Percentiles rank a stretch among this genome's conserved stretches.
Conservation (phyloP, 2,113 vertebrate genomes). For the Laticauda laticaudata region DNA sequence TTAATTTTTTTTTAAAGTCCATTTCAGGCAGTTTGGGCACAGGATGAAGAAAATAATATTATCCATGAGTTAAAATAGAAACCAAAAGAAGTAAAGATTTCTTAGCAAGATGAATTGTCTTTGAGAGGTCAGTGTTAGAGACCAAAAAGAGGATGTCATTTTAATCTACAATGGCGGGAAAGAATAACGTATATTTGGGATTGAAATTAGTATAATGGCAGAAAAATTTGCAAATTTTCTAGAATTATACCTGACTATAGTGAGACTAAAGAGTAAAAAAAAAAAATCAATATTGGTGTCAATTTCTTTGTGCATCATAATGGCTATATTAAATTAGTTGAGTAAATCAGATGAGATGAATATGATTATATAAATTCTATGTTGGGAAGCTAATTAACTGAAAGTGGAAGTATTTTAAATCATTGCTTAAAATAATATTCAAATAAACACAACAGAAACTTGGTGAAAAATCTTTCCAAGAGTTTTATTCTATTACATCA, state of each 20-base stretch:
- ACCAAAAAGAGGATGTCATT: background rate
- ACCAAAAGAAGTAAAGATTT: background rate
- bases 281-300: background rate
- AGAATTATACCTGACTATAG: background rate
- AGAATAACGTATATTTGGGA: background rate
- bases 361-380: background rate
- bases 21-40: background rate
- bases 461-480: background rate
- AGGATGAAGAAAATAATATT: background rate
- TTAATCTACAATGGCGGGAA: background rate
- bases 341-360: background rate
- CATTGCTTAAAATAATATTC: background rate
- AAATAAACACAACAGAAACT: background rate
- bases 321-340: background rate
- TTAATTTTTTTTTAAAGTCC: background rate
- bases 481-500: background rate
- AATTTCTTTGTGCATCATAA: background rate
- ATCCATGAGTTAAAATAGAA: background rate
- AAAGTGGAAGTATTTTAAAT: background rate
- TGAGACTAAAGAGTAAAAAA: background rate
- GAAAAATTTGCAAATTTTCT: background rate
- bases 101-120: background rate
- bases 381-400: background rate
- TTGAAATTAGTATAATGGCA: background rate
- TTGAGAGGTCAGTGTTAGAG: background rate